Percentiles rank a stretch among this genome's conserved stretches.
Conservation (phyloP, 2,113 vertebrate genomes). For the Scomber colias region DNA sequence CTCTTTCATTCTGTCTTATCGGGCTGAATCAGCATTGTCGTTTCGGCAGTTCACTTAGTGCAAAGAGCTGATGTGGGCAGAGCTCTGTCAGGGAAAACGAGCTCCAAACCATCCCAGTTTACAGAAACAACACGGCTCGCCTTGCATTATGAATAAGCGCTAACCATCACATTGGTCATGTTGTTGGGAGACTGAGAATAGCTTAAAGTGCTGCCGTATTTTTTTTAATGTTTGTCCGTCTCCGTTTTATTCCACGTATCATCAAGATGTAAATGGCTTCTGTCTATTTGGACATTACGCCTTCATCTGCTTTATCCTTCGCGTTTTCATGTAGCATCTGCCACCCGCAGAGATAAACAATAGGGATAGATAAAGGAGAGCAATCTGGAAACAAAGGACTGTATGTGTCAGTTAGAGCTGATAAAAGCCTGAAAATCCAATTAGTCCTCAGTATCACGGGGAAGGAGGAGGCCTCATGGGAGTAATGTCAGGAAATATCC, state of each 20-base stretch:
- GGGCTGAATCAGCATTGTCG: constrained; percentile 69
- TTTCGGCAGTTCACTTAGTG: constrained; percentile 59
- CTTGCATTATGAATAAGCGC: constrained; percentile 45
- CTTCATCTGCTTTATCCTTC: constrained; percentile 36
- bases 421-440: constrained; percentile 80
- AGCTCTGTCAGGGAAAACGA: constrained; percentile 54
- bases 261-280: constrained; percentile 22
- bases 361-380: constrained; percentile 63
- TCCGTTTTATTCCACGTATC: constrained; percentile 17
- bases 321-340: constrained; percentile 59
- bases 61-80: constrained; percentile 70
- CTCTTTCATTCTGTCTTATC: constrained; percentile 56
- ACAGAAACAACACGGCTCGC: constrained; percentile 38
- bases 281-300: constrained; percentile 46
- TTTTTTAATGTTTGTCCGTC: constrained; percentile 34
- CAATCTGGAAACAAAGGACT: constrained; percentile 59
- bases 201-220: constrained; percentile 7
- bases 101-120: constrained; percentile 50
- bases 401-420: constrained; percentile 70
- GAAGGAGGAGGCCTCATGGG: constrained; percentile 55
- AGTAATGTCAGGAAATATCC: constrained; percentile 67
- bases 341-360: constrained; percentile 66
- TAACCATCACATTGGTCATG: constrained; percentile 28
- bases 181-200: constrained; percentile 22
- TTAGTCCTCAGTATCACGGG: constrained; percentile 70